Evolutionary conservation across 2,888 invertebrate genomes (phyloP).

Genomic region (Timema cristinae): DNA sequence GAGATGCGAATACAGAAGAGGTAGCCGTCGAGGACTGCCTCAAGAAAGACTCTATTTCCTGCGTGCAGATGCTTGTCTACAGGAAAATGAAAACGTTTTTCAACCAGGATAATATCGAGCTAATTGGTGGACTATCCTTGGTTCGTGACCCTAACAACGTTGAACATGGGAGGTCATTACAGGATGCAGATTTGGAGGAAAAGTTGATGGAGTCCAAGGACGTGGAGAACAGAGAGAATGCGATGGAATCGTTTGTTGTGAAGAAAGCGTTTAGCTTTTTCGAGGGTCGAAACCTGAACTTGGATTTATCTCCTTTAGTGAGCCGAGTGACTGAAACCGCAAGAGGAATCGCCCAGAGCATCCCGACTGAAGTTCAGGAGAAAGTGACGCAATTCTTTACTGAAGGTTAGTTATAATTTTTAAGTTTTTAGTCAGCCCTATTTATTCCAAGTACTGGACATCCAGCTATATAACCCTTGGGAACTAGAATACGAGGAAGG

Average conservation of each 20-base stretch:
- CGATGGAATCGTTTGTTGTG: constrained; percentile 55
- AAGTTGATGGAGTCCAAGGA: constrained; percentile 49
- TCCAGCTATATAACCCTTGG: no score
- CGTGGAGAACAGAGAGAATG: constrained; percentile 52
- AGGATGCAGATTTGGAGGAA: constrained; percentile 48
- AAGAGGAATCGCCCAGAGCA: constrained; percentile 49
- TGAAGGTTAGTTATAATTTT: constrained; percentile 43
- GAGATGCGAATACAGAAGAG: background rate
- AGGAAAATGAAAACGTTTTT: constrained; percentile 56
- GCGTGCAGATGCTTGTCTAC: constrained; percentile 57
- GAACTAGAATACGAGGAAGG: no score
- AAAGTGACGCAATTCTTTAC: constrained; percentile 53
- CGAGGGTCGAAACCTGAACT: constrained; percentile 51
- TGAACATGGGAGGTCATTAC: constrained; percentile 44
- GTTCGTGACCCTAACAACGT: constrained; percentile 40
- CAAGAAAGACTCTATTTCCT: constrained; percentile 59
- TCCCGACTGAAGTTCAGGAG: constrained; percentile 54
- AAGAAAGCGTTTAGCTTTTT: constrained; percentile 54
- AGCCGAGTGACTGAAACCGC: constrained; percentile 44
- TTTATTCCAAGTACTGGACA: no score
- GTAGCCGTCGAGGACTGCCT: constrained; percentile 51
- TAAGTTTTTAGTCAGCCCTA: no score
- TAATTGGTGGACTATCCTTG: constrained; percentile 54
- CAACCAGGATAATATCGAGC: constrained; percentile 53
- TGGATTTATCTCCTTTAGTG: constrained; percentile 48